Evolutionary conservation across 1,140 invertebrate genomes (phyloP).

Genomic region (Drosophila rufa): DNA sequence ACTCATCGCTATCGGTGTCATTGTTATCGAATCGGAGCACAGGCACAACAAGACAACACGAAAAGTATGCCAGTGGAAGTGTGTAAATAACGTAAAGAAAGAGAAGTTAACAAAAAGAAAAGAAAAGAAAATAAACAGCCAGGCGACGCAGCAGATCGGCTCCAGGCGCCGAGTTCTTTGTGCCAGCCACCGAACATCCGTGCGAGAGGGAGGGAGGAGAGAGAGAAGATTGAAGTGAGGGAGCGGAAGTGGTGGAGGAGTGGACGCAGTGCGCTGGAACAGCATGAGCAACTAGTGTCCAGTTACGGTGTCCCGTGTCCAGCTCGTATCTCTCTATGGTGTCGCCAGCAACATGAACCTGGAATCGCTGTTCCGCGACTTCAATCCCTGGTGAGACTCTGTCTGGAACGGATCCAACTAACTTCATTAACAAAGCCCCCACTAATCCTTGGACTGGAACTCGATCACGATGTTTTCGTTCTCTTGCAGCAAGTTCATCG

Average conservation of each 20-base stretch:
- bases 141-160: constrained; percentile 7
- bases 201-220: too few relatives aligned
- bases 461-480: constrained; percentile 10
- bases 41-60: constrained; percentile 20
- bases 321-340: constrained; percentile 27
- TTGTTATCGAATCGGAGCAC: constrained; percentile 12
- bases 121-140: neutral
- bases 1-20: neutral
- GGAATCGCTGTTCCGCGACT: constrained; percentile 95
- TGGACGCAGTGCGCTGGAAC: constrained; percentile 25
- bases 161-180: constrained; percentile 5
- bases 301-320: constrained; percentile 27
- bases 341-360: constrained; percentile 90
- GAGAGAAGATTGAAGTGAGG: neutral
- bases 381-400: constrained; percentile 93
- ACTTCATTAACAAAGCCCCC: neutral
- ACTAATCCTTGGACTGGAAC: neutral
- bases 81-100: constrained; percentile 45
- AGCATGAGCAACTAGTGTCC: constrained; percentile 76
- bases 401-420: neutral
- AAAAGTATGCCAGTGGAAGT: constrained; percentile 21
- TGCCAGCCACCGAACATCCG: constrained; percentile 1
- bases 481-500: constrained; percentile 96
- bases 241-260: constrained; percentile 6
- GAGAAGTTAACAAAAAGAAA: neutral